phyloP scores from a whole-genome alignment of 2,888 invertebrate genomes.

The Cataglyphis livida region DNA sequence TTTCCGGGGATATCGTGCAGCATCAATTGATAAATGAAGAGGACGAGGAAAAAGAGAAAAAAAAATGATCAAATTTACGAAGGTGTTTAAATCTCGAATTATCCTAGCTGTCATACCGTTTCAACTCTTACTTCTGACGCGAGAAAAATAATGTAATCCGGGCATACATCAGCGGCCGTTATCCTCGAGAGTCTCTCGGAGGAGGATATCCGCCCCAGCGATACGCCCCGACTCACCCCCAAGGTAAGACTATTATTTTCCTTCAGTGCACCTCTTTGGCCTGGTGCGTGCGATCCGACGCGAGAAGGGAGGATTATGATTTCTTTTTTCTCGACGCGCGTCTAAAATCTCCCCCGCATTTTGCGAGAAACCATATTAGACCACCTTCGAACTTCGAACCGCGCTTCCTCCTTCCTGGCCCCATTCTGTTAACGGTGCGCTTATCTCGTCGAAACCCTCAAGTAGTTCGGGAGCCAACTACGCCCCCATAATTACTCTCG shows the following conservation, averaged over 20 bases:
- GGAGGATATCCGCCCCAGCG: conserved; percentile 16
- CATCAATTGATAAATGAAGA: neutral
- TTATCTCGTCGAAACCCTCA: conserved; percentile 38
- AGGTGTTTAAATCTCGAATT: conserved; percentile 21
- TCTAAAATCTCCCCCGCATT: conserved; percentile 12
- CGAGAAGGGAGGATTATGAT: conserved; percentile 43
- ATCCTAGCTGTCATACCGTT: conserved; percentile 15
- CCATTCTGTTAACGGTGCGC: conserved; percentile 42
- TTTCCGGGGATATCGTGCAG: neutral
- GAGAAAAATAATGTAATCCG: conserved; percentile 48
- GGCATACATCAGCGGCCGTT: conserved; percentile 40
- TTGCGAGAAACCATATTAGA: conserved; percentile 21
- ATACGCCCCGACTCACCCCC: conserved; percentile 27
- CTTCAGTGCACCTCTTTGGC: conserved; percentile 7
- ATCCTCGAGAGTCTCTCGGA: conserved; percentile 41
- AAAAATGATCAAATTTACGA: neutral
- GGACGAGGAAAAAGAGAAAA: neutral
- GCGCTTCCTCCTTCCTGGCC: neutral
- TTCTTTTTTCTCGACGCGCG: neutral
- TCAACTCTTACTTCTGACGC: neutral
- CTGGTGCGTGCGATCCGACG: conserved; percentile 29
- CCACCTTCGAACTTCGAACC: conserved; percentile 32
- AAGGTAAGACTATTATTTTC: conserved; percentile 49
- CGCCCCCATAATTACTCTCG: conserved; percentile 69
- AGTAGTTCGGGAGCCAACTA: conserved; percentile 62